A percentile compares a stretch with the other conserved stretches of the same genome.
Evolutionary conservation across 2,113 vertebrate species (phyloP).

Genomic region (Plecotus auritus): DNA sequence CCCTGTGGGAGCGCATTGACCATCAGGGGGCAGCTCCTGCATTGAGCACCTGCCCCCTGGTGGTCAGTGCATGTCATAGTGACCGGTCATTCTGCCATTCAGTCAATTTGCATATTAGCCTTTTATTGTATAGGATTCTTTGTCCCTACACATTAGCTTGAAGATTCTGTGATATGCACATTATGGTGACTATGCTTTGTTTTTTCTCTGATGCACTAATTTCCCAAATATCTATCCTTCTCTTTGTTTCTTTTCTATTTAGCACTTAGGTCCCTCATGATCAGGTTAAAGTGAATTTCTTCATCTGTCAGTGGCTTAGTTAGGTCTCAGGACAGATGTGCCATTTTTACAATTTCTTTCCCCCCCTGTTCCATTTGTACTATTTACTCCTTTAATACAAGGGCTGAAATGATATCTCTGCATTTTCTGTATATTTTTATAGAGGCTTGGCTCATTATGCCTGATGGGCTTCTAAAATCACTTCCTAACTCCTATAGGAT

Average conservation of each 20-base stretch:
- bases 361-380: background rate
- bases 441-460: background rate
- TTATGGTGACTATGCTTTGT: background rate
- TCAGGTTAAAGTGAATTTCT: slow-evolving; percentile 30
- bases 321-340: slow-evolving; percentile 24
- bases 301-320: slow-evolving; percentile 29
- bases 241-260: background rate
- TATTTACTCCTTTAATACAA: background rate
- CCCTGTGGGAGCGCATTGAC: no score
- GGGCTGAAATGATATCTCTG: background rate
- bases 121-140: background rate
- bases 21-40: no score
- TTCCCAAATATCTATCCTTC: background rate
- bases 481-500: background rate
- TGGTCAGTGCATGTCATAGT: no score
- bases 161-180: background rate
- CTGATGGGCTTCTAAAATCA: background rate
- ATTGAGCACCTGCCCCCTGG: no score
- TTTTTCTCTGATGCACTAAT: background rate
- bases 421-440: slow-evolving; percentile 37
- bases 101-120: no score
- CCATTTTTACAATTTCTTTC: background rate
- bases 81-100: no score
- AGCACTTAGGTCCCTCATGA: background rate
- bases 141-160: background rate